Evolutionary conservation across 2,888 invertebrate genomes (phyloP).

Genomic region (Diaphora mendica): DNA sequence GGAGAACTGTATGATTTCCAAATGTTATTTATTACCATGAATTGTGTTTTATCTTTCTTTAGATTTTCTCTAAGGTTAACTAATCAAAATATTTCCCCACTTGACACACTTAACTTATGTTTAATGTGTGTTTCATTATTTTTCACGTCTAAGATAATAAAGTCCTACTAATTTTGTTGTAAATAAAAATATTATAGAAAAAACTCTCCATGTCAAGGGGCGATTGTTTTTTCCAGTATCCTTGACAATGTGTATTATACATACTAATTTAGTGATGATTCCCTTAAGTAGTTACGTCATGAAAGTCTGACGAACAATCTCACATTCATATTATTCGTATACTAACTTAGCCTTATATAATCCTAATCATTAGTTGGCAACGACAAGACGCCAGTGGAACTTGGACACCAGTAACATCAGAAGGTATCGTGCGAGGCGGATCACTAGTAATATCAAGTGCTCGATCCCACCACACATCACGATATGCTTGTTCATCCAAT

Average conservation of each 20-base stretch:
- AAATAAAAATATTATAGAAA: not conserved
- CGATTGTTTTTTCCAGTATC: not conserved
- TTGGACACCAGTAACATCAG: conserved; percentile 70
- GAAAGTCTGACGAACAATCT: not conserved
- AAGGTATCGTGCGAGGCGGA: conserved; percentile 73
- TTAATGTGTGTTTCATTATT: too few species aligned
- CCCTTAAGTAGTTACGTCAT: not conserved
- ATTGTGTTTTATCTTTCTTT: too few species aligned
- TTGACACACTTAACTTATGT: too few species aligned
- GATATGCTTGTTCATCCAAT: conserved; percentile 90
- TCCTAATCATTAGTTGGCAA: conserved; percentile 71
- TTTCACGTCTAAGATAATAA: too few species aligned
- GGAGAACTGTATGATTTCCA: too few species aligned
- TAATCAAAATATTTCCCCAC: too few species aligned
- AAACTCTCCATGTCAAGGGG: not conserved
- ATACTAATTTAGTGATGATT: too few species aligned
- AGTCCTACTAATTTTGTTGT: too few species aligned
- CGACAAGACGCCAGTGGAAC: conserved; percentile 75
- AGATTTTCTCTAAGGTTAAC: too few species aligned
- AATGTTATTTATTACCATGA: too few species aligned
- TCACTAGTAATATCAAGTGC: conserved; percentile 85
- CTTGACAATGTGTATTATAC: not conserved
- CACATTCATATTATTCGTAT: not conserved
- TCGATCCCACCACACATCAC: conserved; percentile 88
- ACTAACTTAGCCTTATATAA: not conserved